A percentile compares a stretch with the other conserved stretches of the same genome.
Conservation (phyloP, 1,140 invertebrate species). For the Leptopilina boulardi region DNA sequence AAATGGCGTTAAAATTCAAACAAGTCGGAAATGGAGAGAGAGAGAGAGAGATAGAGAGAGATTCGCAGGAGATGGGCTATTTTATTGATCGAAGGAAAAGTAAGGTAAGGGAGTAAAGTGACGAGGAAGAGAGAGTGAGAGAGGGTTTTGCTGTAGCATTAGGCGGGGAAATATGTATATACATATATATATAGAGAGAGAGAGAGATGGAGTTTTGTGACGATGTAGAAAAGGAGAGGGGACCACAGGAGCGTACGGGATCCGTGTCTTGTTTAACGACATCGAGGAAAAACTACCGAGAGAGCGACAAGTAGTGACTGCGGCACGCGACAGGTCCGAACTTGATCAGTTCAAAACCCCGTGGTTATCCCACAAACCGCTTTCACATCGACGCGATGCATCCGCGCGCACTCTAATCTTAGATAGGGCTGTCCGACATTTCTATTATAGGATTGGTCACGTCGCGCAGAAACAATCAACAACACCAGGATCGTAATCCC, state of each 20-base stretch:
- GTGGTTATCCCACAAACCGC: conserved; percentile 33
- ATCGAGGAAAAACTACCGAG: conserved; percentile 52
- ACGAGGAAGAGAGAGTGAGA: conserved; percentile 35
- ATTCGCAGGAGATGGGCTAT: conserved; percentile 67
- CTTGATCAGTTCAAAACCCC: conserved; percentile 29
- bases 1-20: conserved; percentile 62
- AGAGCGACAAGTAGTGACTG: conserved; percentile 55
- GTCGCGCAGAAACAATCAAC: conserved; percentile 48
- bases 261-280: conserved; percentile 61
- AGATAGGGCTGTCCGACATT: conserved; percentile 57
- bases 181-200: no score
- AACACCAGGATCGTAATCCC: conserved; percentile 11
- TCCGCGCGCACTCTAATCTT: conserved; percentile 57
- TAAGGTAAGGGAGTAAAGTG: conserved; percentile 58
- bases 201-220: conserved; percentile 24
- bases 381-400: conserved; percentile 48
- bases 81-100: conserved; percentile 74
- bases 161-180: conserved; percentile 44
- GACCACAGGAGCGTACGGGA: neutral
- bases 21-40: no score
- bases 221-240: conserved; percentile 29
- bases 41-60: conserved; percentile 57
- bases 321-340: conserved; percentile 52
- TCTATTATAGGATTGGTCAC: conserved; percentile 49
- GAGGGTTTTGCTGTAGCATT: conserved; percentile 4